Evolutionary conservation across 1,140 invertebrate species (phyloP).

Genomic region (Nomia melanderi): DNA sequence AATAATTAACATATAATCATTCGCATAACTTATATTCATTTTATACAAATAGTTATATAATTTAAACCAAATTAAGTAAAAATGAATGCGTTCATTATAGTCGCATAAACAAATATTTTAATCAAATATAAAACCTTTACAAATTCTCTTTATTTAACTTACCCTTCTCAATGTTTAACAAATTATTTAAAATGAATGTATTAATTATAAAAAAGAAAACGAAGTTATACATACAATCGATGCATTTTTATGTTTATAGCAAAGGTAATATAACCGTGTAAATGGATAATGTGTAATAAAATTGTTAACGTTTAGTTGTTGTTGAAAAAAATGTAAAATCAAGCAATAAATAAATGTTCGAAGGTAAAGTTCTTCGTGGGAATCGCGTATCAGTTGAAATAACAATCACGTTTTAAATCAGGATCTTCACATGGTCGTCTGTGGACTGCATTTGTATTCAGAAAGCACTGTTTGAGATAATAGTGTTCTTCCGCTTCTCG

Average conservation of each 20-base stretch:
- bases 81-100: background rate
- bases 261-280: background rate
- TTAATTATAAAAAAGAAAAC: background rate
- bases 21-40: background rate
- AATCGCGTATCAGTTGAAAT: background rate
- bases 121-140: background rate
- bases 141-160: background rate
- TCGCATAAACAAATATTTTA: background rate
- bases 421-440: background rate
- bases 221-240: background rate
- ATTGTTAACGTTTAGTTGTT: background rate
- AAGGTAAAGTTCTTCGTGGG: background rate
- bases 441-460: constrained; percentile 36
- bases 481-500: constrained; percentile 34
- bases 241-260: background rate
- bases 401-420: constrained; percentile 5
- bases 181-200: background rate
- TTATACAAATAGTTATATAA: background rate
- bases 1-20: no score
- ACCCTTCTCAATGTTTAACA: background rate
- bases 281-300: background rate
- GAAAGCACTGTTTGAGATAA: constrained; percentile 27
- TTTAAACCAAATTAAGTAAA: background rate
- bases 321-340: background rate
- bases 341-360: background rate